These are phyloP conservation scores for Trachops cirrhosus DNA, from an alignment of 2,797 vertebrate genomes.

Conservation along the genomic window DNA sequence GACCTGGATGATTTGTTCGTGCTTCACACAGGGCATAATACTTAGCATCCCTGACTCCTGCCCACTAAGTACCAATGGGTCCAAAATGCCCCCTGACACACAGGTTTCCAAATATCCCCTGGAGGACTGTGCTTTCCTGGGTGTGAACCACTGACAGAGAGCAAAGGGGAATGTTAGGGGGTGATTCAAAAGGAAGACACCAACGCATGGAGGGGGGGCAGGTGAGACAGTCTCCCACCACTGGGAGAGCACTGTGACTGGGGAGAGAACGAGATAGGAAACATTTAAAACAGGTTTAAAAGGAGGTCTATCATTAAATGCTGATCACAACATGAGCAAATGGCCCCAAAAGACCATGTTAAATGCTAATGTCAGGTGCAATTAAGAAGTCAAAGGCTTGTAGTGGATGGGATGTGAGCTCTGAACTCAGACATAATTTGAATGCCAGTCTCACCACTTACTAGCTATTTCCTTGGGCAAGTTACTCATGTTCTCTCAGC, in stretches of 20 bases:
- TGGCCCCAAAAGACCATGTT: background rate
- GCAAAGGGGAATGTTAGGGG: background rate
- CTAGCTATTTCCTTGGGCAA: background rate
- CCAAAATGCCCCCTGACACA: background rate
- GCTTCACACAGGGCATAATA: too few species aligned
- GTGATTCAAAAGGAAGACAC: background rate
- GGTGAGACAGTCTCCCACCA: fast-evolving
- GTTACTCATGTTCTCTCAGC: background rate
- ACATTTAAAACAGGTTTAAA: background rate
- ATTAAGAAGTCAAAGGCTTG: background rate
- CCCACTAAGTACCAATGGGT: background rate
- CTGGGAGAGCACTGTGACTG: background rate
- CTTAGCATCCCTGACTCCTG: background rate
- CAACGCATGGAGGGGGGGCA: too few species aligned
- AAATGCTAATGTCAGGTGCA: background rate
- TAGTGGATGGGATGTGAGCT: background rate
- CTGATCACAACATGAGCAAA: background rate
- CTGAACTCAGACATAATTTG: background rate
- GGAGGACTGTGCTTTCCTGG: background rate
- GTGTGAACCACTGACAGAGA: background rate
- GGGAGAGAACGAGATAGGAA: background rate
- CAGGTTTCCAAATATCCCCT: background rate
- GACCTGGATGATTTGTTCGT: background rate
- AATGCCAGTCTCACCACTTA: background rate
- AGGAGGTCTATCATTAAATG: background rate